A percentile compares a stretch with the other conserved stretches of the same genome.
Evolutionary conservation across 2,888 invertebrate species (phyloP).

Genomic region (Coenonympha arcania): DNA sequence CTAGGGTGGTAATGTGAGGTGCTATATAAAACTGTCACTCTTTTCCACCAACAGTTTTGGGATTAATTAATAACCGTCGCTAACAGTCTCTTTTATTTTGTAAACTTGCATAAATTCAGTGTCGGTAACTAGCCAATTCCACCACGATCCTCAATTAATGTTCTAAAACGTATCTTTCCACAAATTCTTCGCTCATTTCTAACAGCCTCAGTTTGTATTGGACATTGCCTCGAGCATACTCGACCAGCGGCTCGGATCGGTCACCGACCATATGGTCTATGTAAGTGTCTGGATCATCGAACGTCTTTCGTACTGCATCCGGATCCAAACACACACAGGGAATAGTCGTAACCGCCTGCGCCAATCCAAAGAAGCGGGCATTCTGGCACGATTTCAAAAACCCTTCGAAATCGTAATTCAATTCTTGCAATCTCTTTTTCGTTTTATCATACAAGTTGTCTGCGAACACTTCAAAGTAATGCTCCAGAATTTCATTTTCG

Average conservation of each 20-base stretch:
- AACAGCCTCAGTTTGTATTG: constrained; percentile 38
- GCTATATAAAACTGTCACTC: too few relatives aligned
- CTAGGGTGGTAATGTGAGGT: too few relatives aligned
- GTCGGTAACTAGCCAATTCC: too few relatives aligned
- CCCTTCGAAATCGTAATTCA: constrained; percentile 28
- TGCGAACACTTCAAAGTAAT: constrained; percentile 44
- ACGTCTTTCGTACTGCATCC: constrained; percentile 27
- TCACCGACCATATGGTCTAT: constrained; percentile 27
- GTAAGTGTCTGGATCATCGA: constrained; percentile 34
- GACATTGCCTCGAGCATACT: constrained; percentile 29
- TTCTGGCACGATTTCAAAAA: constrained; percentile 28
- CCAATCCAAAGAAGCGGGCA: constrained; percentile 28
- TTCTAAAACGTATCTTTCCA: constrained; percentile 28
- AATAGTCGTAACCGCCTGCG: constrained; percentile 29
- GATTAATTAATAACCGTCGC: too few relatives aligned
- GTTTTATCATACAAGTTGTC: constrained; percentile 36
- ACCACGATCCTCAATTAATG: background rate
- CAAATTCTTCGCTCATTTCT: constrained; percentile 47
- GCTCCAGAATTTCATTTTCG: constrained; percentile 38
- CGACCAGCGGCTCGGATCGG: constrained; percentile 32
- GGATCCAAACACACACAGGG: constrained; percentile 40
- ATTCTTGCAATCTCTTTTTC: constrained; percentile 33
- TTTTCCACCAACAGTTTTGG: too few relatives aligned
- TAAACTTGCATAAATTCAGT: too few relatives aligned
- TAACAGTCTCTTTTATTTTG: too few relatives aligned